phyloP scores from a whole-genome alignment of 2,797 vertebrate species.

The Cynopterus sphinx region DNA sequence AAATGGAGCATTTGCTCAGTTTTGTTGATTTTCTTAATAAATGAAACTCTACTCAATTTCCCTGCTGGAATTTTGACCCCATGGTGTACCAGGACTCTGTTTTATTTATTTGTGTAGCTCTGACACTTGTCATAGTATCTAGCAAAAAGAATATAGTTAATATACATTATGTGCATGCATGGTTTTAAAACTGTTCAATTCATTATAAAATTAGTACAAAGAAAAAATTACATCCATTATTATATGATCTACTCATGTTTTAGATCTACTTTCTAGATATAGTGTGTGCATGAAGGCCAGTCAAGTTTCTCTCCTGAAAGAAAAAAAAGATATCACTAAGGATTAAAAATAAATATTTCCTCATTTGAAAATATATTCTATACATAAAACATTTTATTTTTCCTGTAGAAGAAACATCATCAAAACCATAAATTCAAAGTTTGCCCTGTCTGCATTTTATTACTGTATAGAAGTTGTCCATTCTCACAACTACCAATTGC shows the following conservation, averaged over 20 bases:
- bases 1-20: conserved; percentile 54
- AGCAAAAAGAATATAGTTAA: not conserved
- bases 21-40: conserved; percentile 65
- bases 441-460: conserved; percentile 8
- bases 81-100: not conserved
- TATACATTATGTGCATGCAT: not conserved
- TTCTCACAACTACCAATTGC: conserved; percentile 20
- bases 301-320: not conserved
- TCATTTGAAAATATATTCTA: not conserved
- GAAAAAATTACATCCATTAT: not conserved
- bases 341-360: not conserved
- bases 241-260: not conserved
- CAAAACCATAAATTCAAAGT: conserved; percentile 5
- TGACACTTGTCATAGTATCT: not conserved
- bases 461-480: not conserved
- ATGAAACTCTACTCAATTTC: conserved; percentile 46
- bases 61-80: conserved; percentile 33
- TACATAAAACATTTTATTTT: not conserved
- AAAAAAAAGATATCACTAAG: not conserved
- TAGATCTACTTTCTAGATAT: not conserved
- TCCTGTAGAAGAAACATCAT: not conserved
- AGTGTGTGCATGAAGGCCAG: not conserved
- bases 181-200: not conserved
- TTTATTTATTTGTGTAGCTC: conserved; percentile 13
- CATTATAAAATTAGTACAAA: not conserved